These are phyloP conservation scores for Halictus ligatus DNA, from an alignment of 2,888 invertebrate species.

Conservation along the genomic window DNA sequence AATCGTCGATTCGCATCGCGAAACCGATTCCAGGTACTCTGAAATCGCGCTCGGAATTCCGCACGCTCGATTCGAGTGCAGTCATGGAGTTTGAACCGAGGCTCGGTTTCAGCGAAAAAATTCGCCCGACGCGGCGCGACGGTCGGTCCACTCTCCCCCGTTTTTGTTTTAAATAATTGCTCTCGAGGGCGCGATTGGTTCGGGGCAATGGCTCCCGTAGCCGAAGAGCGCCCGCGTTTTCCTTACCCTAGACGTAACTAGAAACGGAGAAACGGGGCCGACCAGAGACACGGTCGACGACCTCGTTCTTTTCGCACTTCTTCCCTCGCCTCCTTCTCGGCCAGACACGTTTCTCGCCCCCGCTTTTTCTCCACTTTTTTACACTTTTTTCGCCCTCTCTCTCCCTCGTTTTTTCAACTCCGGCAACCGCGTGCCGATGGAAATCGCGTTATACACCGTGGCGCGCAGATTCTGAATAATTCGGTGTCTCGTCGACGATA, in stretches of 20 bases:
- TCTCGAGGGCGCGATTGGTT: slow-evolving; percentile 54
- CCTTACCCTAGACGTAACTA: slow-evolving; percentile 47
- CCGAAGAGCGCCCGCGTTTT: slow-evolving; percentile 38
- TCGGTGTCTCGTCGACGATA: slow-evolving; percentile 15
- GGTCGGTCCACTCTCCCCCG: background rate
- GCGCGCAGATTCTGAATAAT: slow-evolving; percentile 48
- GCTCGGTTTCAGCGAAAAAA: slow-evolving; percentile 7
- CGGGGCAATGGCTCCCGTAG: slow-evolving; percentile 33
- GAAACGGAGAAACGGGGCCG: slow-evolving; percentile 53
- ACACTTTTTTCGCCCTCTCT: background rate
- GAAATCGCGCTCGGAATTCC: background rate
- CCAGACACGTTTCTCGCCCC: background rate
- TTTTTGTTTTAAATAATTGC: slow-evolving; percentile 56
- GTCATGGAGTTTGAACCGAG: background rate
- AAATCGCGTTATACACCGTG: slow-evolving; percentile 45
- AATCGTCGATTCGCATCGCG: background rate
- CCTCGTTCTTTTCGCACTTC: slow-evolving; percentile 45
- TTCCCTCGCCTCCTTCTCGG: slow-evolving; percentile 29
- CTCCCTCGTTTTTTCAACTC: background rate
- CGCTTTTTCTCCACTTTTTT: background rate
- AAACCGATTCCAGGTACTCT: background rate
- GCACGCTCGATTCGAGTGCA: background rate
- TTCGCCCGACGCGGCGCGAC: background rate
- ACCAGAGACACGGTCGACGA: slow-evolving; percentile 57
- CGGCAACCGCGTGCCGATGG: slow-evolving; percentile 31